These are phyloP conservation scores for Drosophila anomalipes DNA, from an alignment of 2,888 invertebrate genomes.

Conservation along the genomic window DNA sequence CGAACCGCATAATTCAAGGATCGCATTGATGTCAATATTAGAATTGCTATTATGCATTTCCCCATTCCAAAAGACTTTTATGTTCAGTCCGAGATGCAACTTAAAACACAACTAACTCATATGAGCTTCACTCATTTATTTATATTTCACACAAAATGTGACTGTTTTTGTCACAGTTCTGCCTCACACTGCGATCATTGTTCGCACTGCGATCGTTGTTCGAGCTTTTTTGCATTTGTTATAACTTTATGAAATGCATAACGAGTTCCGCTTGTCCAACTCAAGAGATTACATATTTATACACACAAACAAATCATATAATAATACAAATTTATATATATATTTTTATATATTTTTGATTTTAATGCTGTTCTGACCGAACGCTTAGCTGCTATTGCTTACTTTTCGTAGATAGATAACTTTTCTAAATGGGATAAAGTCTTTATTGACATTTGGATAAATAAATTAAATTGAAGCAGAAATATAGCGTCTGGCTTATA, in stretches of 20 bases:
- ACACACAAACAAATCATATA: neutral
- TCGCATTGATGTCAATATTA: neutral
- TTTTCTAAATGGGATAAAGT: slow-evolving; percentile 1
- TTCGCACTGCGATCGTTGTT: neutral
- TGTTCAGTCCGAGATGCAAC: neutral
- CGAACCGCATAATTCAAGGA: neutral
- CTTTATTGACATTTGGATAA: slow-evolving; percentile 4
- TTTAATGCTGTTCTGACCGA: neutral
- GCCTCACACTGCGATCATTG: neutral
- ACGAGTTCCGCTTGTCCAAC: neutral
- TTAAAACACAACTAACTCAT: neutral
- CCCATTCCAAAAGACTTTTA: neutral
- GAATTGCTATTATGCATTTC: neutral
- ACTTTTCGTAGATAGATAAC: neutral
- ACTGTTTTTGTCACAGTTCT: neutral
- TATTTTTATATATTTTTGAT: neutral
- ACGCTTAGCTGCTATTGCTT: neutral
- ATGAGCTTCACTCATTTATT: neutral
- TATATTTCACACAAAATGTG: neutral
- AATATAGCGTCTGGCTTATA: neutral
- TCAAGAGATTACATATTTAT: neutral
- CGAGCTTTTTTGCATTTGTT: neutral
- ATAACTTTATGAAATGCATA: too few species aligned
- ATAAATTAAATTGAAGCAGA: slow-evolving; percentile 1
- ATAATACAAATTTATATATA: too few species aligned